phyloP scores from a whole-genome alignment of 2,797 vertebrate genomes.

The Scolopax bukidnonensis region DNA sequence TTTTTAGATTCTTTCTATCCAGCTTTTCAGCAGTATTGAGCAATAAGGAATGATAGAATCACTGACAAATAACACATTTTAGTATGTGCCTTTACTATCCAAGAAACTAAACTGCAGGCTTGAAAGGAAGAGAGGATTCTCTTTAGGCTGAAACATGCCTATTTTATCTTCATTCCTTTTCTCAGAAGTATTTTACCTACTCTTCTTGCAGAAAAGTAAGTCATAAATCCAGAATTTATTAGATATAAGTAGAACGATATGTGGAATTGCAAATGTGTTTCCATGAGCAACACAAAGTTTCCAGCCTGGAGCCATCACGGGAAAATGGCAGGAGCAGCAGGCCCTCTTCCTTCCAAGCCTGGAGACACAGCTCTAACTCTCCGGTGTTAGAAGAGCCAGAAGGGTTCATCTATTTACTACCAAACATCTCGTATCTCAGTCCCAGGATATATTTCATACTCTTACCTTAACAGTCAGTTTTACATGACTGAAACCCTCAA shows the following conservation, averaged over 20 bases:
- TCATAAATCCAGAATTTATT: conserved; percentile 9
- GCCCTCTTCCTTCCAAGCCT: not conserved
- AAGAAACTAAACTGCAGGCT: not conserved
- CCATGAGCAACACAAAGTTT: not conserved
- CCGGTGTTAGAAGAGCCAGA: not conserved
- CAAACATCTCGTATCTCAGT: not conserved
- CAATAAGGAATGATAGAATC: not conserved
- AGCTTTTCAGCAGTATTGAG: not conserved
- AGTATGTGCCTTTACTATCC: not conserved
- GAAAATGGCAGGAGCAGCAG: not conserved
- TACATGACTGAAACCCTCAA: not conserved
- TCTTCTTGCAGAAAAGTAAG: conserved; percentile 12
- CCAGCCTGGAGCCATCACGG: not conserved
- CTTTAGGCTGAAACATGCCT: not conserved
- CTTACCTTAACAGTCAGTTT: not conserved
- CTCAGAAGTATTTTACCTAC: not conserved
- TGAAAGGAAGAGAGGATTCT: not conserved
- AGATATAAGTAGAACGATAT: not conserved
- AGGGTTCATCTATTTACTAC: not conserved
- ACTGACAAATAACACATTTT: not conserved
- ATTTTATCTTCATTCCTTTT: not conserved
- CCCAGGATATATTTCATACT: not conserved
- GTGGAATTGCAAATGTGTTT: not conserved
- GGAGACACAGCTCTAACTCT: rapidly evolving
- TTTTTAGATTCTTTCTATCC: not conserved